A percentile compares a stretch with the other conserved stretches of the same genome.
These are phyloP conservation scores for Drosophila navojoa DNA, from an alignment of 1,140 invertebrate genomes.

Conservation along the genomic window DNA sequence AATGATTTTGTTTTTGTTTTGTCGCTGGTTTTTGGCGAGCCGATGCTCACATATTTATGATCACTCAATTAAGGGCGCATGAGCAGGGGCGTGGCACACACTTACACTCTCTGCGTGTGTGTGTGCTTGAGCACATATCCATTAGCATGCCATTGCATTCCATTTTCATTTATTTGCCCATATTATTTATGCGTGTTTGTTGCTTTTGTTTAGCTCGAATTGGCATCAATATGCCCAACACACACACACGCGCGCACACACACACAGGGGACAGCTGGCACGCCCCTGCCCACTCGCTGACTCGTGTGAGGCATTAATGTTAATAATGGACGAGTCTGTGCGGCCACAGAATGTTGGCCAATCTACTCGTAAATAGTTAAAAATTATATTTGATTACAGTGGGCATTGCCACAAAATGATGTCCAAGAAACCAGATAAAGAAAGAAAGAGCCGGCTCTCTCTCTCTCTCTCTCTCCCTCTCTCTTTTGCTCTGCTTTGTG, in stretches of 20 bases:
- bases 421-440: neutral
- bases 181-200: constrained; percentile 62
- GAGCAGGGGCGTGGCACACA: constrained; percentile 13
- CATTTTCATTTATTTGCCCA: constrained; percentile 58
- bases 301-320: constrained; percentile 67
- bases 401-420: constrained; percentile 31
- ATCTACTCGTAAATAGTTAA: constrained; percentile 78
- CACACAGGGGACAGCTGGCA: no score
- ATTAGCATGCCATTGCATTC: constrained; percentile 42
- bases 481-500: neutral
- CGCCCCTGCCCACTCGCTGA: constrained; percentile 15
- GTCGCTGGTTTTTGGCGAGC: constrained; percentile 8
- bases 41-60: constrained; percentile 70
- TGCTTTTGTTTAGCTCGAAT: constrained; percentile 28
- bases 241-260: constrained; percentile 13
- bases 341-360: constrained; percentile 50
- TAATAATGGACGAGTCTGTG: constrained; percentile 62
- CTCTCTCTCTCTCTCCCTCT: neutral
- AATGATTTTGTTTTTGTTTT: constrained; percentile 9
- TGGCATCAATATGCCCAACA: constrained; percentile 48
- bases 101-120: constrained; percentile 6
- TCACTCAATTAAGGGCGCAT: constrained; percentile 60
- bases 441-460: no score
- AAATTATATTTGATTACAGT: constrained; percentile 76
- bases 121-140: constrained; percentile 29